Base-by-base conservation (phyloP, 2,888 invertebrate genomes). In the Plebejus anna region DNA sequence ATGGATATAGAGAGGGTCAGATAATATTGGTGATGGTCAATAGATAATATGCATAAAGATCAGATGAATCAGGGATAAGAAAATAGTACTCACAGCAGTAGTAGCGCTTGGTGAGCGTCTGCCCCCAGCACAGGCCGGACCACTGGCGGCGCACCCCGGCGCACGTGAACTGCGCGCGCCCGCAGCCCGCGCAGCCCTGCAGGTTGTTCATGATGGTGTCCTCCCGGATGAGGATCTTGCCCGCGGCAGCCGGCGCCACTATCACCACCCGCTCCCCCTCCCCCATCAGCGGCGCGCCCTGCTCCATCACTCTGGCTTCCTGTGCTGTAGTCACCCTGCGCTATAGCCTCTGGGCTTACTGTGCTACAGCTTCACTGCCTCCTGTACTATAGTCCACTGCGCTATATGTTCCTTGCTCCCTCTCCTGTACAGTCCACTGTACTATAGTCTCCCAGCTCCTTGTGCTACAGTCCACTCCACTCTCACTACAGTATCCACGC, bases 71-170 rank as follows among this genome's bases (percentile, higher is more conserved):
- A 47, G 47, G 47, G 47, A 47, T 11, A 42, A 2, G 9, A 47
- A 32, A 51, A 0, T 5, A 22, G 76, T 83, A 92, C 92, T 92
- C 80, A 94, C 94, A 82, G 38, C 87, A 88, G 78, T 92, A 92
- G 80, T 92, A 91, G 80, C 89, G 90, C 80, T 88, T 89, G 38
- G 89, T 90, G 0, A 90, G 85, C 42, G 89, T 86, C 75, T 87
- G 82, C 0, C 94, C 94, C 94, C 94, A 94, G 78, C 94, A 94
- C 1, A 94, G 78, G 22, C 88, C 89, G 0, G 91, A 89, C 91
- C 92, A 93, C 79, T 91, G 88, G 3, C 85, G 87, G 76, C 89
- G 88, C 0, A 90, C 89, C 2, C 89, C 89, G 0, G 86, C 83
- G 82, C 94, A 94, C 0, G 89, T 85, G 38, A 93, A 91, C 78